Percentiles rank a stretch among this genome's conserved stretches.
phyloP scores from a whole-genome alignment of 1,140 invertebrate genomes.

The Sycobia sp. region DNA sequence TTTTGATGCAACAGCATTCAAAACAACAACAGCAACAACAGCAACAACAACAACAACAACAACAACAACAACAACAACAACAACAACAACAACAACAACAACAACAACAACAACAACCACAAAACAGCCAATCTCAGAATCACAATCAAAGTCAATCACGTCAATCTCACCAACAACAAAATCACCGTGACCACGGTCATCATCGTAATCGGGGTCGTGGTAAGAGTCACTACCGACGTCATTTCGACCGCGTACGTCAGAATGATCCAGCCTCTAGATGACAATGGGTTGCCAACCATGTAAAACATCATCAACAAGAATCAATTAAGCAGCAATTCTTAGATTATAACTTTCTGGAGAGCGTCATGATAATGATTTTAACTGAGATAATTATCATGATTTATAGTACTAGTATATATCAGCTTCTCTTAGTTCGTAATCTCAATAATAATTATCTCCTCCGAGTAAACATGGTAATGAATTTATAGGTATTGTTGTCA shows the following conservation, averaged over 20 bases:
- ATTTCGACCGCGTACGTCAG: slow-evolving; percentile 53
- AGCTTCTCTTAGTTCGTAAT: slow-evolving; percentile 2
- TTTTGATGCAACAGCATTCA: slow-evolving; percentile 24
- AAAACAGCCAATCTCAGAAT: slow-evolving; percentile 36
- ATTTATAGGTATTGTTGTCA: slow-evolving; percentile 49
- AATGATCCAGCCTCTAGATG: slow-evolving; percentile 57
- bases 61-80: slow-evolving; percentile 31
- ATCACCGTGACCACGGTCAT: slow-evolving; percentile 45
- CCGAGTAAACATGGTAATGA: slow-evolving; percentile 6
- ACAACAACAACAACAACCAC: slow-evolving; percentile 28
- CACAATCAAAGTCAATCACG: slow-evolving; percentile 45
- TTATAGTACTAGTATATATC: background rate
- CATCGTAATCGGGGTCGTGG: slow-evolving; percentile 50
- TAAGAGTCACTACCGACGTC: slow-evolving; percentile 49
- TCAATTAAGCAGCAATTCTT: background rate
- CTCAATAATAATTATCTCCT: background rate
- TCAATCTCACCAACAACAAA: slow-evolving; percentile 46
- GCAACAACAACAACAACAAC: slow-evolving; percentile 37
- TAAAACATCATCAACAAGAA: background rate
- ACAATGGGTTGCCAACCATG: slow-evolving; percentile 50
- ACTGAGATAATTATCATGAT: slow-evolving; percentile 25
- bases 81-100: slow-evolving; percentile 42
- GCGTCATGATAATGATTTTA: slow-evolving; percentile 4
- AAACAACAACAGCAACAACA: slow-evolving; percentile 42
- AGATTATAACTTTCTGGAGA: background rate